Evolutionary conservation across 1,140 invertebrate species (phyloP), one percentile per base, ranked within the genome.

Genomic region (Panagrolaimus sp.): DNA sequence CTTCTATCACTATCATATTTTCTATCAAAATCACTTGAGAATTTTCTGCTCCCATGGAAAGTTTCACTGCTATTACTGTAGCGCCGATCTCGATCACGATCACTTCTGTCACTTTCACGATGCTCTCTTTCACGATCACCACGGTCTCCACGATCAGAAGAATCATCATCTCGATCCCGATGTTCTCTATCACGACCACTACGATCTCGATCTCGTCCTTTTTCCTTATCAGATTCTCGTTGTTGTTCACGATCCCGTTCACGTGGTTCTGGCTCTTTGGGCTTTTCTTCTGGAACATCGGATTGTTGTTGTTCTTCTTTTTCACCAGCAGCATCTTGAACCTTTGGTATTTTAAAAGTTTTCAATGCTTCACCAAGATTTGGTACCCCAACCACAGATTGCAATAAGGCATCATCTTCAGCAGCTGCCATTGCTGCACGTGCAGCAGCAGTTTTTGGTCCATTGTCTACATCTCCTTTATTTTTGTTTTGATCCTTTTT

Each of bases 61-160:
- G 9, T 27, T 20, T 27, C 51, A 57, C 27, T n/a, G n/a, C n/a
- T 27, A 57, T 57, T 25, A 57, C 51, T 20, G 27, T 27, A 27
- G 51, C 27, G 20, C 9, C 51, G 51, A 57, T 51, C 48, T 0
- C 48, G 48, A 51, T 57, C 51, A 57, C 51, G 51, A 27, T 57
- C 51, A n/a, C n/a, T n/a, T 57, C 51, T 20, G 20, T 57, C 51
- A 27, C 51, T 20, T 57, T 57, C 51, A 57, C 51, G 51, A 27
- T 57, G 20, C 4, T 57, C 51, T 11, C 27, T 27, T n/a, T 57
- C 51, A 20, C 51, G 51, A 57, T 57, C 13, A 14, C 20, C 27
- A 11, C 27, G 20, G 8, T 57, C n/a, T n/a, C n/a, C 51, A 57
- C 51, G 51, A 23, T 57, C 31, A 38, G 31, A n/a, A n/a, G n/a